Base-by-base conservation (phyloP, 2,888 invertebrate species). In the Omphaloscelis lunosa region DNA sequence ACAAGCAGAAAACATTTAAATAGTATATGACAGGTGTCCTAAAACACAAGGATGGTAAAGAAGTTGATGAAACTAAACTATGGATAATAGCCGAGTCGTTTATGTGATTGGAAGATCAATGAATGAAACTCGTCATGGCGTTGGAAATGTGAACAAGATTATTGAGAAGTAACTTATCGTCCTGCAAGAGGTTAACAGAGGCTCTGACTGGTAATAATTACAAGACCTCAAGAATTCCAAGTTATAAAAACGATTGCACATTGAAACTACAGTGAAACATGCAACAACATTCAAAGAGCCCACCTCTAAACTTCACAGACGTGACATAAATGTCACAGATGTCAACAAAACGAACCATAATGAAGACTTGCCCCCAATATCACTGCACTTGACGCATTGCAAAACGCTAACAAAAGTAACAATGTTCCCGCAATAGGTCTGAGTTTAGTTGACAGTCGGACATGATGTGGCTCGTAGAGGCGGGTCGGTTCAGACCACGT, bases 381-480 rank as follows among this genome's bases (percentile, higher is more conserved):
- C 83, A 82, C 53, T 77, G 67, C 61, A 83, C 68, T 69, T 65
- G 86, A 75, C 69, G 62, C 41, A 76, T 87, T 83, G 71, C 80
- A 78, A 77, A 85, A 88, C 73, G 67, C 83, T 65, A 68, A 72
- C 77, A 69, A 88, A 80, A 81, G 71, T 48, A 77, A 77, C 83
- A 81, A 80, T 73, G 77, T 82, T 83, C 75, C 82, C 75, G 86
- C 90, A 90, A 90, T 89, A 83, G 88, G 74, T 87, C 88, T 87
- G 85, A 73, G 79, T 82, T 72, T 75, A 83, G 86, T 90, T 93
- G 94, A 93, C 94, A 94, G 93, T 84, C 84, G 78, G 89, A 93
- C 94, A 94, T 89, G 92, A 93, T 92, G 91, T 90, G 90, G 88
- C 91, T 89, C 83, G 91, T 86, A 89, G 87, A 92, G 95, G 95